A percentile compares a stretch with the other conserved stretches of the same genome.
phyloP scores from a whole-genome alignment of 2,888 invertebrate genomes.

The Agonum fuliginosum region DNA sequence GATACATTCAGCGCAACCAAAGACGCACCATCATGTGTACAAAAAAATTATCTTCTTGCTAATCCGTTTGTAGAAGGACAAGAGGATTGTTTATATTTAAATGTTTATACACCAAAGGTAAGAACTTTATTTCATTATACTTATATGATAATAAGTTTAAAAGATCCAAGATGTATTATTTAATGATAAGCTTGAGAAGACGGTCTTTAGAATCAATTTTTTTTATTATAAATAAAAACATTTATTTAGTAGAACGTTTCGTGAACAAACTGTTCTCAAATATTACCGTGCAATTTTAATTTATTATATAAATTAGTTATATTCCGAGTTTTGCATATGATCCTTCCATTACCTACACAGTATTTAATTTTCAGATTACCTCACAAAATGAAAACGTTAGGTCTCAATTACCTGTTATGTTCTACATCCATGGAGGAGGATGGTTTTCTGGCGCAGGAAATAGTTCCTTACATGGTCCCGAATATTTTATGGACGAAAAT shows the following conservation, averaged over 20 bases:
- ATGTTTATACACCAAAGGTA: slow-evolving; percentile 72
- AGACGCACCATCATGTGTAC: slow-evolving; percentile 71
- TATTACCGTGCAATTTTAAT: too few relatives aligned
- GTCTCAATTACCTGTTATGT: slow-evolving; percentile 71
- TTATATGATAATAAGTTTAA: too few relatives aligned
- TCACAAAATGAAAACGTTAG: slow-evolving; percentile 9
- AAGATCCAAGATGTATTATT: too few relatives aligned
- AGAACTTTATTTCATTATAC: too few relatives aligned
- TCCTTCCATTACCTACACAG: background rate
- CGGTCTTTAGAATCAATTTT: too few relatives aligned
- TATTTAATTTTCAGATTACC: background rate
- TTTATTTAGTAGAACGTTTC: too few relatives aligned
- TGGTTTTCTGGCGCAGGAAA: slow-evolving; percentile 73
- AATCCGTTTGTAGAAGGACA: slow-evolving; percentile 69
- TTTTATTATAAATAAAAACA: too few relatives aligned
- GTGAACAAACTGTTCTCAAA: too few relatives aligned
- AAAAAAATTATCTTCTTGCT: slow-evolving; percentile 71
- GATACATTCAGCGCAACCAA: slow-evolving; percentile 67
- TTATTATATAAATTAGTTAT: too few relatives aligned
- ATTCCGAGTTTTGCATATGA: too few relatives aligned
- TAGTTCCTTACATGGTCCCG: slow-evolving; percentile 72
- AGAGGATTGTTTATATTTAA: slow-evolving; percentile 75
- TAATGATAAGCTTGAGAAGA: too few relatives aligned
- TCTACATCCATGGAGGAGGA: slow-evolving; percentile 75
- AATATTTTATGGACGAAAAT: slow-evolving; percentile 74